Evolutionary conservation across 2,888 invertebrate species (phyloP).

Genomic region (Orchestes rusci): DNA sequence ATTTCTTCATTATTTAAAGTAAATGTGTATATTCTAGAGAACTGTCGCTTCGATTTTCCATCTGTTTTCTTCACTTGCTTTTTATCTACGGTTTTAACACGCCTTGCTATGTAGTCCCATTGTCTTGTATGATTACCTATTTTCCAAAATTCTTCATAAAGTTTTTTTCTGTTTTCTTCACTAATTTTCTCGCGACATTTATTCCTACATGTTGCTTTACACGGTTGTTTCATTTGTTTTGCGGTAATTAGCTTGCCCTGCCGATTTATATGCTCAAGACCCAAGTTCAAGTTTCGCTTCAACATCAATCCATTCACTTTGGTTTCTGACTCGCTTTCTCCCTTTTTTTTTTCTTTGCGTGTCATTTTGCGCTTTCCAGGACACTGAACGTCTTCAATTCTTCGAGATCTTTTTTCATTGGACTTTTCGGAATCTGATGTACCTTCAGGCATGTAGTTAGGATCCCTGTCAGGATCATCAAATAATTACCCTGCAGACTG

Average conservation of each 20-base stretch:
- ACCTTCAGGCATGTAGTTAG: too few species aligned
- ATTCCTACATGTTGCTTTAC: constrained; percentile 10
- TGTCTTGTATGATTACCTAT: constrained; percentile 14
- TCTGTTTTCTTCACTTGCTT: constrained; percentile 14
- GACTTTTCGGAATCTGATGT: too few species aligned
- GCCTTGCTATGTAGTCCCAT: constrained; percentile 22
- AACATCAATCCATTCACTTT: constrained; percentile 10
- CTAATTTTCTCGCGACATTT: constrained; percentile 11
- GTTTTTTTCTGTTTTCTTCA: constrained; percentile 12
- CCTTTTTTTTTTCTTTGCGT: constrained; percentile 6
- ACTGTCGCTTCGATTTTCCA: constrained; percentile 2
- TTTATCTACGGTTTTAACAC: constrained; percentile 28
- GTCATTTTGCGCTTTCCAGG: too few species aligned
- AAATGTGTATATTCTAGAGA: constrained; percentile 1
- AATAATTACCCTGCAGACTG: too few species aligned
- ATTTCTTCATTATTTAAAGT: not conserved
- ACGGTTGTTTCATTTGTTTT: constrained; percentile 1
- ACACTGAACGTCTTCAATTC: too few species aligned
- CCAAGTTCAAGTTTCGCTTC: constrained; percentile 14
- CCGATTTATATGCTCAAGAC: constrained; percentile 14
- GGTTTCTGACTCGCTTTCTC: constrained; percentile 11
- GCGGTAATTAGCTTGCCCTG: constrained; percentile 8
- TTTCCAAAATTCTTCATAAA: constrained; percentile 9
- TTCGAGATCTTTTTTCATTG: too few species aligned
- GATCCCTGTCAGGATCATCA: too few species aligned